Evolutionary conservation across 2,113 vertebrate species (phyloP).

Genomic region (Heliornis fulica): DNA sequence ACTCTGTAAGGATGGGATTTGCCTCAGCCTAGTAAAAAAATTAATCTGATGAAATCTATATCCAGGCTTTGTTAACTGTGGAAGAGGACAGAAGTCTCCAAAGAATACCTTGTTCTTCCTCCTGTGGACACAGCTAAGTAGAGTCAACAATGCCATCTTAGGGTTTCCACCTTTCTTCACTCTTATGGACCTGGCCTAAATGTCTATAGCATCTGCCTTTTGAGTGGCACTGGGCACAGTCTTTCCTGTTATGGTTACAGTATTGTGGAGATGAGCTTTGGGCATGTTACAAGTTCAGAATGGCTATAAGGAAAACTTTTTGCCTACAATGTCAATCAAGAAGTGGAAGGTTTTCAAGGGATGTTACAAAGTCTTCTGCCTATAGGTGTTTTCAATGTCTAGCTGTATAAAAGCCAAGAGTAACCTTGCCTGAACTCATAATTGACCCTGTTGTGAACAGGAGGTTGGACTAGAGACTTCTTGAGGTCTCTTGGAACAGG

Average conservation of each 20-base stretch:
- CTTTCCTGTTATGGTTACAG: not conserved
- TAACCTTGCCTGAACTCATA: not conserved
- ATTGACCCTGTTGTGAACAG: not conserved
- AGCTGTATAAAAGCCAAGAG: not conserved
- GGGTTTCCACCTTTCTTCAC: not conserved
- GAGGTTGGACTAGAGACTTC: not conserved
- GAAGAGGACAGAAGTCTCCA: not conserved
- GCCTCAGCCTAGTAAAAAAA: not conserved
- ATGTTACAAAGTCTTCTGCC: not conserved
- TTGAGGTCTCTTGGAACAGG: not conserved
- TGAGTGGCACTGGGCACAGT: not conserved
- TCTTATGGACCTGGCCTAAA: not conserved
- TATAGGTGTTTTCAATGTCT: not conserved
- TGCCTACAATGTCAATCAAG: not conserved
- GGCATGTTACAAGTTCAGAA: not conserved
- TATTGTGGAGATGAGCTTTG: not conserved
- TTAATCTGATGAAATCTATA: not conserved
- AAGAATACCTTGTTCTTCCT: not conserved
- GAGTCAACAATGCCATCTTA: not conserved
- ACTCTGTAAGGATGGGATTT: not conserved
- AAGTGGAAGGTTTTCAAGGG: not conserved
- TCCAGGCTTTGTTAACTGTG: not conserved
- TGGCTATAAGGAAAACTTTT: not conserved
- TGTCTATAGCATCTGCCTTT: not conserved
- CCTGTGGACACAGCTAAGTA: not conserved